phyloP scores from a whole-genome alignment of 2,888 invertebrate genomes.

The Cephus spinipes region DNA sequence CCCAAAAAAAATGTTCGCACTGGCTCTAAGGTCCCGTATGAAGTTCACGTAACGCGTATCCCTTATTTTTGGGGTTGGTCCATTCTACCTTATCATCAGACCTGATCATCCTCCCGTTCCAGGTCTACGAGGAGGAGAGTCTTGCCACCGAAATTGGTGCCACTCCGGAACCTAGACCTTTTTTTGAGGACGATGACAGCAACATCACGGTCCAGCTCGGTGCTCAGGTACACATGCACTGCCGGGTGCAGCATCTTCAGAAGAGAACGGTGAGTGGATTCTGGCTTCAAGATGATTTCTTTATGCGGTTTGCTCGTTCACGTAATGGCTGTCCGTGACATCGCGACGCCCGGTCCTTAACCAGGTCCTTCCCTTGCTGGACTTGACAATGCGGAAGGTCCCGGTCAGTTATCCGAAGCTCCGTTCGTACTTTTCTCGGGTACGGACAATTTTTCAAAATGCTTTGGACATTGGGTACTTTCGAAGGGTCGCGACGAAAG shows the following conservation, averaged over 20 bases:
- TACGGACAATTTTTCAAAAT: no score
- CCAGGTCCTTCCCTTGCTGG: background rate
- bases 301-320: no score
- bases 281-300: constrained; percentile 2
- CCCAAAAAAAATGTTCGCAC: no score
- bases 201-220: constrained; percentile 71
- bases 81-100: no score
- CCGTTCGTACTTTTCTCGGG: no score
- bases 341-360: background rate
- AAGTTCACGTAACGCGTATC: no score
- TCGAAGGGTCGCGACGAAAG: no score
- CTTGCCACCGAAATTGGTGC: constrained; percentile 63
- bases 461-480: no score
- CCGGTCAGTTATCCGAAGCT: no score
- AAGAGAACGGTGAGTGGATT: constrained; percentile 67
- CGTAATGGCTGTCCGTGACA: background rate
- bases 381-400: no score
- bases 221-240: constrained; percentile 68
- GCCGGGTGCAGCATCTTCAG: constrained; percentile 68
- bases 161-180: constrained; percentile 78
- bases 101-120: background rate
- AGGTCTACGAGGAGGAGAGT: constrained; percentile 62
- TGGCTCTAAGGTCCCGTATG: no score
- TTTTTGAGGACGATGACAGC: constrained; percentile 75
- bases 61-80: no score